phyloP scores from a whole-genome alignment of 2,888 invertebrate genomes.

The Vesta saturnalis region DNA sequence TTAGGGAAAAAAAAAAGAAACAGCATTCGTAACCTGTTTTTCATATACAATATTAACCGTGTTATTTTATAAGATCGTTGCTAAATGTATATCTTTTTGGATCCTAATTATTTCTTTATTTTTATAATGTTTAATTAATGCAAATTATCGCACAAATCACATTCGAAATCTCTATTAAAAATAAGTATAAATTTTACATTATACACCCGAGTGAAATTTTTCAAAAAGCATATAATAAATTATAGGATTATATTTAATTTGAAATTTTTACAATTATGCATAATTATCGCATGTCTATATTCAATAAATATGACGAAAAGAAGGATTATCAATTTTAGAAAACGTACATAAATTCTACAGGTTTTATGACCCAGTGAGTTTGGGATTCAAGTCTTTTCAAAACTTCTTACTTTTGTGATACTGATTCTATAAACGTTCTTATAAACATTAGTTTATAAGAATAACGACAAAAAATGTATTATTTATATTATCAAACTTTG shows the following conservation, averaged over 20 bases:
- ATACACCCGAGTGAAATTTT: background rate
- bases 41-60: background rate
- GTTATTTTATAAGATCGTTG: constrained; percentile 1
- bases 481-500: no score
- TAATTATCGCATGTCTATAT: background rate
- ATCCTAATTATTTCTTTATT: background rate
- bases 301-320: background rate
- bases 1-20: background rate
- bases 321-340: background rate
- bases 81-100: background rate
- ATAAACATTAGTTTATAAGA: no score
- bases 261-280: background rate
- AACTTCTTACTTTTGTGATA: no score
- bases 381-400: no score
- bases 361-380: no score
- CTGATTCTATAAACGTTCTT: no score
- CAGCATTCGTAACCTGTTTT: background rate
- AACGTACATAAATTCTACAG: background rate
- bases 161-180: background rate
- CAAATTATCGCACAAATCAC: background rate
- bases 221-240: background rate
- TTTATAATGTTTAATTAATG: constrained; percentile 1
- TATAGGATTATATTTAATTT: background rate
- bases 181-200: background rate
- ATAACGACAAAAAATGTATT: no score